phyloP scores from a whole-genome alignment of 2,113 vertebrate species.

The Chinchilla lanigera region DNA sequence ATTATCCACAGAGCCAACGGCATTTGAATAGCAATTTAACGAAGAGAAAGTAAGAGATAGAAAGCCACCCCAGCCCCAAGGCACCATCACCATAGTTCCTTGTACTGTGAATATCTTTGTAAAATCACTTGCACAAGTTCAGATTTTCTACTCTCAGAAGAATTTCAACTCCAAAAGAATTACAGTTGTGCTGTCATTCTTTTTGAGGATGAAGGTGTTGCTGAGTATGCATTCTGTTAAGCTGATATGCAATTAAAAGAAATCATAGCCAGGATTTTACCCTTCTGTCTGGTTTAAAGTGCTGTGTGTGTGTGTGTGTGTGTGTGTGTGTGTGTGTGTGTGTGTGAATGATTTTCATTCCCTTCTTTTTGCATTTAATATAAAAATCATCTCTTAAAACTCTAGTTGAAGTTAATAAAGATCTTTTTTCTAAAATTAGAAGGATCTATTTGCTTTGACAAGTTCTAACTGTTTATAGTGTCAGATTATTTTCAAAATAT shows the following conservation, averaged over 20 bases:
- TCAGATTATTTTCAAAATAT: slow-evolving; percentile 85
- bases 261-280: background rate
- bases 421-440: slow-evolving; percentile 77
- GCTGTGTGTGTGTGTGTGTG: background rate
- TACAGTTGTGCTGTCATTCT: background rate
- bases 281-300: background rate
- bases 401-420: slow-evolving; percentile 81
- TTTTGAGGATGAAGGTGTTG: background rate
- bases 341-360: background rate
- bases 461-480: slow-evolving; percentile 76
- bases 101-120: background rate
- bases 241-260: background rate
- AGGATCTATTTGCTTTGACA: slow-evolving; percentile 85
- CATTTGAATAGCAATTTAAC: background rate
- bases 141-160: background rate
- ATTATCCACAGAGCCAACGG: background rate
- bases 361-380: slow-evolving; percentile 52
- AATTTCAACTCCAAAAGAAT: background rate
- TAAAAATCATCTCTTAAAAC: slow-evolving; percentile 67
- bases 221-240: background rate
- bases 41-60: background rate
- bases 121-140: background rate
- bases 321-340: background rate
- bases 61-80: background rate
- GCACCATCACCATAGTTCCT: background rate